A percentile compares a stretch with the other conserved stretches of the same genome.
These are phyloP conservation scores for Lamellibrachia luymesi DNA, from an alignment of 1,140 invertebrate genomes.

Conservation along the genomic window DNA sequence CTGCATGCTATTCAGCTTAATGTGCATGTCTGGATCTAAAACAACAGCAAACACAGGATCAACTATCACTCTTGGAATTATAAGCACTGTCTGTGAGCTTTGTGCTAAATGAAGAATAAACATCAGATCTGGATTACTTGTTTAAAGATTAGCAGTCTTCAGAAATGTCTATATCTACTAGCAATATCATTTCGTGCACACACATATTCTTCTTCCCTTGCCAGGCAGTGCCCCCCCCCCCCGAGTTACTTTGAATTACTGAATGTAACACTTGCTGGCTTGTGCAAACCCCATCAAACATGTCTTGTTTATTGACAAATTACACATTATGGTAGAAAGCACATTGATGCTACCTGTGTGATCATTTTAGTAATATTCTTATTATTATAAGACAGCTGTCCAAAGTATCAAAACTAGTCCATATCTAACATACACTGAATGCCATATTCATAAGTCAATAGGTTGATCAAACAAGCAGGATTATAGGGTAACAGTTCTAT, in stretches of 20 bases:
- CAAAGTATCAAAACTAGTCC: not conserved
- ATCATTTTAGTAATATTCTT: not conserved
- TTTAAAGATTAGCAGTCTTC: not conserved
- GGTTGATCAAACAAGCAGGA: too few relatives aligned
- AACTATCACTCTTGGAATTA: not conserved
- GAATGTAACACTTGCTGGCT: not conserved
- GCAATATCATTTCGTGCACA: not conserved
- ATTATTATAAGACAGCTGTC: not conserved
- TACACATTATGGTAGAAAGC: not conserved
- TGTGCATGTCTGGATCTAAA: not conserved
- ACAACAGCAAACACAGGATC: not conserved
- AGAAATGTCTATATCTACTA: not conserved
- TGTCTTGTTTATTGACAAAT: not conserved
- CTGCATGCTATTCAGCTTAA: not conserved
- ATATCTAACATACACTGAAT: too few relatives aligned
- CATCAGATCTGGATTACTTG: not conserved
- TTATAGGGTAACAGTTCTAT: too few relatives aligned
- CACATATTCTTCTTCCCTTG: too few relatives aligned
- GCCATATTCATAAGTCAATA: too few relatives aligned
- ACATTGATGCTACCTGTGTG: not conserved
- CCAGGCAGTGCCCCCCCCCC: not conserved
- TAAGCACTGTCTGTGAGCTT: not conserved
- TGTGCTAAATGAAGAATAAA: not conserved
- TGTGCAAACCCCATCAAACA: not conserved
- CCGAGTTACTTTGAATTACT: not conserved